Percentiles rank a stretch among this genome's conserved stretches.
phyloP scores from a whole-genome alignment of 1,140 invertebrate genomes.

The Pteromalus puparum region DNA sequence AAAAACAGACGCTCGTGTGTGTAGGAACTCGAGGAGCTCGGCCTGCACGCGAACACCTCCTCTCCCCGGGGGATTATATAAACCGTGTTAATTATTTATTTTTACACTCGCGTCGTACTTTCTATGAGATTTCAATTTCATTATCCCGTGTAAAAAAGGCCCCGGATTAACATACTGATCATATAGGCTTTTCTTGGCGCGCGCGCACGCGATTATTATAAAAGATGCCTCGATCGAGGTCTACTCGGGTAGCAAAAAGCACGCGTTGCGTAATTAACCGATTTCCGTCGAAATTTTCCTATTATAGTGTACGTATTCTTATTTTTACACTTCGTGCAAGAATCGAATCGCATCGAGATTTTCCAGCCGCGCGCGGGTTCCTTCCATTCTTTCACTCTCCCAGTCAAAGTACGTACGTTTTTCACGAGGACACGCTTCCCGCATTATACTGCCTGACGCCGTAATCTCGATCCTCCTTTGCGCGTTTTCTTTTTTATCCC shows the following conservation, averaged over 20 bases:
- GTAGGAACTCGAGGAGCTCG: not conserved
- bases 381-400: not conserved
- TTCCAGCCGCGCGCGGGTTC: not conserved
- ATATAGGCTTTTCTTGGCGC: not conserved
- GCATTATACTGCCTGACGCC: not conserved
- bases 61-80: slow-evolving; percentile 14
- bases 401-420: not conserved
- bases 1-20: not conserved
- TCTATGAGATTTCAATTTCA: slow-evolving; percentile 33
- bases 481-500: not conserved
- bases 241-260: not conserved
- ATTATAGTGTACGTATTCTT: not conserved
- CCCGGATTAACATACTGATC: not conserved
- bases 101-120: slow-evolving; percentile 1
- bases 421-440: slow-evolving; percentile 2
- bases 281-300: not conserved
- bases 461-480: not conserved
- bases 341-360: not conserved
- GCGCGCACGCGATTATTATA: not conserved
- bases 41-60: slow-evolving; percentile 2
- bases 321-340: not conserved
- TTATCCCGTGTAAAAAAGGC: not conserved
- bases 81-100: slow-evolving; percentile 34
- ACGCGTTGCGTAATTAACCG: too few relatives aligned
- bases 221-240: not conserved